Evolutionary conservation across 2,113 vertebrate genomes (phyloP).

Genomic region (Rhodinocichla rosea): DNA sequence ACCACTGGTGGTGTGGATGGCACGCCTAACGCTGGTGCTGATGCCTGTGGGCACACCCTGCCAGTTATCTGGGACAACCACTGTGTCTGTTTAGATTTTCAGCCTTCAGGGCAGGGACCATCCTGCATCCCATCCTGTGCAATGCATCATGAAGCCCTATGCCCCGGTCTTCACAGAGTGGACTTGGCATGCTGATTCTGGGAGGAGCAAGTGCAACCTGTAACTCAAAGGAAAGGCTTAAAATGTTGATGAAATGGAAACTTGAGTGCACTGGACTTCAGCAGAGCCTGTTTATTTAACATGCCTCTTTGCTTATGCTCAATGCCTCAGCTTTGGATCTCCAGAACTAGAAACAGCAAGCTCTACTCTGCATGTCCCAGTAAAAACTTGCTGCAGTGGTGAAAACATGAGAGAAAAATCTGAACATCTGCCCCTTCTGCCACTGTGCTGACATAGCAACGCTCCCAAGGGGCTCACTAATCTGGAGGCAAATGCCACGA

Average conservation of each 20-base stretch:
- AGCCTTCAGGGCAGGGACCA: background rate
- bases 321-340: background rate
- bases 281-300: background rate
- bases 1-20: background rate
- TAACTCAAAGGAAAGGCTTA: background rate
- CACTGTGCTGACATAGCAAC: background rate
- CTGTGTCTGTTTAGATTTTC: background rate
- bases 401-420: background rate
- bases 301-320: background rate
- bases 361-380: background rate
- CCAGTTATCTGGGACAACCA: background rate
- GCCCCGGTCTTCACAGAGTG: background rate
- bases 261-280: background rate
- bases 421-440: background rate
- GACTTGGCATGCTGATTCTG: background rate
- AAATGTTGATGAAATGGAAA: background rate
- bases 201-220: background rate
- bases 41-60: background rate
- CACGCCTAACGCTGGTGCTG: background rate
- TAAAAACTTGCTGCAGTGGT: background rate
- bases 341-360: background rate
- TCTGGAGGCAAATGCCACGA: background rate
- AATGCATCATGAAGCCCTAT: fast-evolving
- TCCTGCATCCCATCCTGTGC: background rate
- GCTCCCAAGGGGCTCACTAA: background rate